Evolutionary conservation across 2,888 invertebrate genomes (phyloP).

Genomic region (Litoditis marina): DNA sequence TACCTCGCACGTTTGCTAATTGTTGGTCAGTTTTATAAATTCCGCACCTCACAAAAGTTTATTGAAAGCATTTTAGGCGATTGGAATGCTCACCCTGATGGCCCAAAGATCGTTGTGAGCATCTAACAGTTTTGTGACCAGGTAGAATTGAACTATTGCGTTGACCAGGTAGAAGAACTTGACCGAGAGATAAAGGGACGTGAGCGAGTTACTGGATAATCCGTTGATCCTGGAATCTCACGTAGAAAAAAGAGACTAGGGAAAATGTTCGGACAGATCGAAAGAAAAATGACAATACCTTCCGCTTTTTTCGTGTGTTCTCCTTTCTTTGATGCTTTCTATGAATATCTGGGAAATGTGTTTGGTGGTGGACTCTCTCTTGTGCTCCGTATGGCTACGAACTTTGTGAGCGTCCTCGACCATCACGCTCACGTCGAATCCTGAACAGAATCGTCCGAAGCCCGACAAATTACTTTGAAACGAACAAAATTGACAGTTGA

Average conservation of each 20-base stretch:
- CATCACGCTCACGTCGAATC: not conserved
- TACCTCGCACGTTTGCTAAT: not conserved
- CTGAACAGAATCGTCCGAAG: not conserved
- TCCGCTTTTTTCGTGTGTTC: too few species aligned
- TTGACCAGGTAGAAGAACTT: not conserved
- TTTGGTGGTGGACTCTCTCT: too few species aligned
- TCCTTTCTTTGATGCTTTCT: too few species aligned
- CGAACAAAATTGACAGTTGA: not conserved
- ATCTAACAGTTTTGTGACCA: slow-evolving; percentile 4
- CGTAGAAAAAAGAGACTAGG: too few species aligned
- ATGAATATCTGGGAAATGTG: too few species aligned
- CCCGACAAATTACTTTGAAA: not conserved
- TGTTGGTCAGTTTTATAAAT: not conserved
- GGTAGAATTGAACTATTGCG: not conserved
- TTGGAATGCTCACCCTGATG: not conserved
- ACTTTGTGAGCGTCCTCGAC: not conserved
- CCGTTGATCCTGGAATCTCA: too few species aligned
- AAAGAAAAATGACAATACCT: too few species aligned
- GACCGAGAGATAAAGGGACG: not conserved
- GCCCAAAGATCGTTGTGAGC: slow-evolving; percentile 1
- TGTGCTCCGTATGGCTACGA: too few species aligned
- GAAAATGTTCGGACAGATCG: too few species aligned
- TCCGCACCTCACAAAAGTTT: not conserved
- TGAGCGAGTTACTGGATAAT: not conserved
- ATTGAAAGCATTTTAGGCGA: not conserved